Evolutionary conservation across 2,797 vertebrate species (phyloP).

Genomic region (Picus viridis): DNA sequence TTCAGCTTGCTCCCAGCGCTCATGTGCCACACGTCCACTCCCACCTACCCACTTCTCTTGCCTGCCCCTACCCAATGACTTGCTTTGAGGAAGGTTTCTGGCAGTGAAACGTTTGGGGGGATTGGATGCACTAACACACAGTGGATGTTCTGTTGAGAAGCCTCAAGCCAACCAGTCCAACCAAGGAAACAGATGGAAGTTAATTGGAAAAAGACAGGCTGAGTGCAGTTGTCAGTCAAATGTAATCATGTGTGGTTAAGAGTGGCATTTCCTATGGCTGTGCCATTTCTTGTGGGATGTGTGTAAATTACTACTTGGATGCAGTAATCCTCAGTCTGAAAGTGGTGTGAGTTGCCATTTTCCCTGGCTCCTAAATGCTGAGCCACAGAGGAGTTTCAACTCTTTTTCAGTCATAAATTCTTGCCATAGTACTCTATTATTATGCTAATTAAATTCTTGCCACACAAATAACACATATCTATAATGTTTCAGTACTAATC

Average conservation of each 20-base stretch:
- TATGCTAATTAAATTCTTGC: conserved; percentile 19
- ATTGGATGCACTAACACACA: background rate
- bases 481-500: background rate
- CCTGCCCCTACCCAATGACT: background rate
- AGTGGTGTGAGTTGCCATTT: background rate
- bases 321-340: background rate
- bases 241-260: background rate
- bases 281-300: conserved; percentile 51
- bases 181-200: background rate
- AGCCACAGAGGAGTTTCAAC: background rate
- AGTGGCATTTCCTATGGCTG: conserved; percentile 50
- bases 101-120: background rate
- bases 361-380: background rate
- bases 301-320: conserved; percentile 50
- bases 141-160: conserved; percentile 26
- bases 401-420: background rate
- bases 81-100: conserved; percentile 7
- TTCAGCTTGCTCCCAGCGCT: background rate
- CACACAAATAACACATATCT: background rate
- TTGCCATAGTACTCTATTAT: conserved; percentile 1
- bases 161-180: conserved; percentile 16
- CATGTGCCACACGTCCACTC: background rate
- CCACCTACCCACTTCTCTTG: background rate
- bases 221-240: conserved; percentile 27
- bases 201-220: conserved; percentile 40